A percentile compares a stretch with the other conserved stretches of the same genome.
Evolutionary conservation across 2,113 vertebrate genomes (phyloP).

Genomic region (Murina feae): DNA sequence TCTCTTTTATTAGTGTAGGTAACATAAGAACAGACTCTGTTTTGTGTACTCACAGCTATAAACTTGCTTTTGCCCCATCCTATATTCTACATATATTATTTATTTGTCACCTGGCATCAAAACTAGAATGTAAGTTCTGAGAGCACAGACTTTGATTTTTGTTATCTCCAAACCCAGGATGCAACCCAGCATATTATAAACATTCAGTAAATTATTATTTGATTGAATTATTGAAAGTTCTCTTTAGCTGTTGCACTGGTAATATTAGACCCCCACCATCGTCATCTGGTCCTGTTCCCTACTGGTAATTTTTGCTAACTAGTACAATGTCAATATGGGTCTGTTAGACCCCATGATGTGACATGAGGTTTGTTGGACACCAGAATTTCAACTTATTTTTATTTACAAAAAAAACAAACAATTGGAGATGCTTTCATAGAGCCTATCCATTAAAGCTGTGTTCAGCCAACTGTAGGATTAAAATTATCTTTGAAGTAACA

Average conservation of each 20-base stretch:
- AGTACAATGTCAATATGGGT: neutral
- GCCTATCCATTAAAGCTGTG: neutral
- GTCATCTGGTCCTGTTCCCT: neutral
- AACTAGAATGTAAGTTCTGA: neutral
- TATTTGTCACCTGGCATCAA: neutral
- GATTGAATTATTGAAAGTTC: neutral
- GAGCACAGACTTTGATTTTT: neutral
- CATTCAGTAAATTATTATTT: neutral
- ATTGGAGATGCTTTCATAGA: neutral
- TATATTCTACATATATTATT: neutral
- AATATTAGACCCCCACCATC: neutral
- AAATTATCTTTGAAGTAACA: neutral
- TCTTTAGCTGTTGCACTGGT: neutral
- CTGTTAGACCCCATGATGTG: neutral
- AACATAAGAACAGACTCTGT: neutral
- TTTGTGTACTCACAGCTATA: neutral
- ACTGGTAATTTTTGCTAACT: neutral
- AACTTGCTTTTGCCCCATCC: neutral
- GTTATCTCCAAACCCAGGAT: neutral
- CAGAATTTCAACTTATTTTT: neutral
- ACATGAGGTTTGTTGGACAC: neutral
- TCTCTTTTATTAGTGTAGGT: neutral
- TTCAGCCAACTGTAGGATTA: neutral
- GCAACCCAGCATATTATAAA: neutral
- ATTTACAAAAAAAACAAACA: neutral